Conservation (phyloP, 2,113 vertebrate genomes). For the Dromaius novaehollandiae region DNA sequence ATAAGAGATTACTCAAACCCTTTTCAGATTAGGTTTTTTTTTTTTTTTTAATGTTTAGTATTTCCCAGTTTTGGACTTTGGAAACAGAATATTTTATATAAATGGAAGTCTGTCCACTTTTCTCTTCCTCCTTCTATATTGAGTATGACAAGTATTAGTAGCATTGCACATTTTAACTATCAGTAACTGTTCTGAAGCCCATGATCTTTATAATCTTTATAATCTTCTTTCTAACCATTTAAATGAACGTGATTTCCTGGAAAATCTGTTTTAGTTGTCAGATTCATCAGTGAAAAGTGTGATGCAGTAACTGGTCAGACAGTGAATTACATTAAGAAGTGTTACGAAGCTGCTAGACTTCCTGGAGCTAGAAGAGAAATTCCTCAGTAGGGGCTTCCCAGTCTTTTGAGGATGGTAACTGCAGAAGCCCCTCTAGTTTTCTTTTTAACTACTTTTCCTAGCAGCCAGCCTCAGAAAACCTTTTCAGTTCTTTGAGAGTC, state of each 20-base stretch:
- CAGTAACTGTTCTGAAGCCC: neutral
- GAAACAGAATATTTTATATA: neutral
- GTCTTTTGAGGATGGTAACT: neutral
- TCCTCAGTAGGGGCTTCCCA: neutral
- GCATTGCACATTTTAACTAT: neutral
- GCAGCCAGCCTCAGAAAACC: neutral
- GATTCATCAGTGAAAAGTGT: neutral
- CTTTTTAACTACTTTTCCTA: neutral
- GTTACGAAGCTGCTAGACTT: neutral
- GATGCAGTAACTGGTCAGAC: neutral
- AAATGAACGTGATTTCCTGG: neutral
- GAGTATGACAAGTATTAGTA: neutral
- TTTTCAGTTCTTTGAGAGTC: neutral
- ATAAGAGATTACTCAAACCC: neutral
- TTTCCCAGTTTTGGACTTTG: neutral
- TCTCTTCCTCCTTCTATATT: neutral
- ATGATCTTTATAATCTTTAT: neutral
- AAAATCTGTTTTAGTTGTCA: neutral
- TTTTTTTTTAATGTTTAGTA: neutral
- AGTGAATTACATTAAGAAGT: neutral
- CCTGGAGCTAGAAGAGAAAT: neutral
- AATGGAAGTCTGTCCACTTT: neutral
- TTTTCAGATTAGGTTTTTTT: neutral
- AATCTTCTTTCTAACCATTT: neutral
- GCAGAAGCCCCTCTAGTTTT: neutral